phyloP scores from a whole-genome alignment of 2,888 invertebrate species.

The Parapristionchus giblindavisi region DNA sequence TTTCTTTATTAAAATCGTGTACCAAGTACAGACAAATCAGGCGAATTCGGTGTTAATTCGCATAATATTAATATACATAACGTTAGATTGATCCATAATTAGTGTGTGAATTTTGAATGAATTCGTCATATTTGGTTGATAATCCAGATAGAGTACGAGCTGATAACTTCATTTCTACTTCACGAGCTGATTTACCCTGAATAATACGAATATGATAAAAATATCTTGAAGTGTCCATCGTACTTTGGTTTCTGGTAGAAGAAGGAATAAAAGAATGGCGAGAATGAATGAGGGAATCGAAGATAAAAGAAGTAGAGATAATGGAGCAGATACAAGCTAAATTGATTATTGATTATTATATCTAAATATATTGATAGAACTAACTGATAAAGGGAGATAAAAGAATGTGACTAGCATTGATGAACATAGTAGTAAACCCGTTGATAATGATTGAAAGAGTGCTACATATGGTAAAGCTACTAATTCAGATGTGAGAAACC shows the following conservation, averaged over 20 bases:
- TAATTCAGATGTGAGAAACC: slow-evolving; percentile 68
- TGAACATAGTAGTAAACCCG: slow-evolving; percentile 56
- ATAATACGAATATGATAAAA: not conserved
- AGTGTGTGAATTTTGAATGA: not conserved
- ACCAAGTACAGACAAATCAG: no score
- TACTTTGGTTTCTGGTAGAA: slow-evolving; percentile 64
- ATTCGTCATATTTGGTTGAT: not conserved
- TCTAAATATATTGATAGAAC: not conserved
- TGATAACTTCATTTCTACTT: slow-evolving; percentile 14
- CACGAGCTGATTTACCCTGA: slow-evolving; percentile 4
- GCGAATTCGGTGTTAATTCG: no score
- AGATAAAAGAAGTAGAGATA: slow-evolving; percentile 55
- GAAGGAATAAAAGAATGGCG: slow-evolving; percentile 59
- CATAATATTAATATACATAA: no score
- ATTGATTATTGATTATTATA: not conserved
- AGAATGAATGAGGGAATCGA: slow-evolving; percentile 60
- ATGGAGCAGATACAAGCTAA: slow-evolving; percentile 20
- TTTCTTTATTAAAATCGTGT: no score
- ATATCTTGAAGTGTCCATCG: not conserved
- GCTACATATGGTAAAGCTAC: slow-evolving; percentile 45
- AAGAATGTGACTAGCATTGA: slow-evolving; percentile 62
- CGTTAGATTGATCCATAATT: slow-evolving; percentile 20
- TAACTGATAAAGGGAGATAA: slow-evolving; percentile 57
- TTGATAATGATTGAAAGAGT: slow-evolving; percentile 62
- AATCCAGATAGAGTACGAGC: slow-evolving; percentile 19